phyloP scores from a whole-genome alignment of 2,797 vertebrate genomes.

The Oceanodroma leucorhoa region DNA sequence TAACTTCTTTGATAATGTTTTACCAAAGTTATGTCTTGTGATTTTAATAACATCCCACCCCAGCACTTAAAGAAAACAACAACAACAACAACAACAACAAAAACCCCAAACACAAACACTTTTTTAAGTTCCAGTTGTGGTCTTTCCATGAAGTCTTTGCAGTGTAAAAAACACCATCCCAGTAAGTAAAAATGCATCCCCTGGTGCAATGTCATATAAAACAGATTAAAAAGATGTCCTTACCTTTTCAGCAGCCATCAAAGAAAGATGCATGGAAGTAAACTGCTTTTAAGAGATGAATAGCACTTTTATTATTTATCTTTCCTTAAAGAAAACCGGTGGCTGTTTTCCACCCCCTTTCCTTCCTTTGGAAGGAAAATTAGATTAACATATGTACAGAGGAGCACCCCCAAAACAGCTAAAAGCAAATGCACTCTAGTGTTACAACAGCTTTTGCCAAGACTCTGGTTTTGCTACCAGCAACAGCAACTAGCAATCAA shows the following conservation, averaged over 20 bases:
- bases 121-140: neutral
- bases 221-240: neutral
- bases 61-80: neutral
- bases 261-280: neutral
- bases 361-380: conserved; percentile 18
- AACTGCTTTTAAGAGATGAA: neutral
- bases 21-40: neutral
- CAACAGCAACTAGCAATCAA: neutral
- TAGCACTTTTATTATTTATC: neutral
- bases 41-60: neutral
- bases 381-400: neutral
- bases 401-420: neutral
- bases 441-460: neutral
- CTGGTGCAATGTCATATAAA: neutral
- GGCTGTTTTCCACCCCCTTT: conserved; percentile 35
- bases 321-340: neutral
- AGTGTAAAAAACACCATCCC: neutral
- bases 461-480: neutral
- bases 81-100: neutral
- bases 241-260: conserved; percentile 41
- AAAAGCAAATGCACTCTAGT: neutral
- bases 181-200: neutral
- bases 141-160: neutral
- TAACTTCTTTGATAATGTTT: neutral
- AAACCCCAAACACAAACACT: neutral